Conservation (phyloP, 2,113 vertebrate species). For the Gnathonemus longibarbis region DNA sequence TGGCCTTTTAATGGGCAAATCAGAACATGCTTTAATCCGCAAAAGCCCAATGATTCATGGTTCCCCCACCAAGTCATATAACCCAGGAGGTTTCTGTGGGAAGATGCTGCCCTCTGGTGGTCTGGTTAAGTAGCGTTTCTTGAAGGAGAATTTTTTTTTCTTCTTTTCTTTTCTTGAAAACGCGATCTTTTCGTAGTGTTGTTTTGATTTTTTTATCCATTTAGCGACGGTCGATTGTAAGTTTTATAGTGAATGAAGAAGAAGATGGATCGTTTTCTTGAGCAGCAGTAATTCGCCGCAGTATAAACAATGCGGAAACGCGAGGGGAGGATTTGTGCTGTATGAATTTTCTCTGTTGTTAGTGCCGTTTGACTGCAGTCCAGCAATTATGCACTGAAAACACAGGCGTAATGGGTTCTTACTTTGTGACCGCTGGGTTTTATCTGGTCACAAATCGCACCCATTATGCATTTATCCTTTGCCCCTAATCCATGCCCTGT, state of each 20-base stretch:
- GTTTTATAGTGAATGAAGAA: not conserved
- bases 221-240: not conserved
- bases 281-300: not conserved
- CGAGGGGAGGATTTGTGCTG: not conserved
- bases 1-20: not conserved
- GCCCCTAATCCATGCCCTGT: not conserved
- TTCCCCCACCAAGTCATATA: not conserved
- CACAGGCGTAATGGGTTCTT: not conserved
- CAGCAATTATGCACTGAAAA: not conserved
- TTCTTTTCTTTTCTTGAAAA: not conserved
- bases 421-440: not conserved
- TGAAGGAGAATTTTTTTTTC: not conserved
- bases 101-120: constrained; percentile 38
- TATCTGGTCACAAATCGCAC: not conserved
- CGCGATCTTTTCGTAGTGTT: not conserved
- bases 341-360: not conserved
- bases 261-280: not conserved
- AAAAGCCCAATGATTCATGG: constrained; percentile 5
- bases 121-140: not conserved
- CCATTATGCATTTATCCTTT: not conserved
- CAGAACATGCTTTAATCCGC: not conserved
- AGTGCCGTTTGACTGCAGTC: not conserved
- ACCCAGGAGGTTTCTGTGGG: not conserved
- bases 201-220: not conserved
- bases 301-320: not conserved